These are phyloP conservation scores for Smittia aterrima DNA, from an alignment of 2,888 invertebrate species.

Conservation along the genomic window DNA sequence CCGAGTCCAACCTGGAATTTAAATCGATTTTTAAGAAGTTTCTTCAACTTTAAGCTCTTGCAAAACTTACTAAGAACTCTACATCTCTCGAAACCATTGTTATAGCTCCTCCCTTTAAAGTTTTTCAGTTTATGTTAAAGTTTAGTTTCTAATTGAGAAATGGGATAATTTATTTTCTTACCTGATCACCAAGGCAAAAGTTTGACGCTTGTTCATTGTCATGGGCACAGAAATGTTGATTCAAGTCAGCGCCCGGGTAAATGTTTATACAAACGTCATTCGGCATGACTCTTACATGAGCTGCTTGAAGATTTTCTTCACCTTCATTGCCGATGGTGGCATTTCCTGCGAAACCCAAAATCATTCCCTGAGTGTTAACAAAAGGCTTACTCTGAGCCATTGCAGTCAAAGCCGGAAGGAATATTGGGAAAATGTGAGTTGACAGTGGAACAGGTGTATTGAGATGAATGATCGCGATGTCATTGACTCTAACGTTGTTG, in stretches of 20 bases:
- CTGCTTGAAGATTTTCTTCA: conserved; percentile 11
- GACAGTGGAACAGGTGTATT: neutral
- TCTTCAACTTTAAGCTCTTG: neutral
- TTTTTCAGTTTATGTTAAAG: neutral
- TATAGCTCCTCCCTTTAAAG: conserved; percentile 23
- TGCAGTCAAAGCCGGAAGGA: neutral
- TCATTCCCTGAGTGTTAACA: conserved; percentile 19
- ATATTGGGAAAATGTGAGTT: neutral
- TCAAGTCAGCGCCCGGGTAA: neutral
- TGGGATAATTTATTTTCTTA: neutral
- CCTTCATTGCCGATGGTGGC: neutral
- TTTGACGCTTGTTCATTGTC: neutral
- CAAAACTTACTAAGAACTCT: conserved; percentile 30
- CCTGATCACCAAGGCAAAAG: conserved; percentile 36
- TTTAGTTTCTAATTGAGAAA: neutral
- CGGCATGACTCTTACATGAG: conserved; percentile 6
- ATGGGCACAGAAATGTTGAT: conserved; percentile 4
- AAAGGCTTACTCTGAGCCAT: neutral
- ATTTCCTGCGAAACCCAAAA: conserved; percentile 17
- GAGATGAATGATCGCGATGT: conserved; percentile 24
- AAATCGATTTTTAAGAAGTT: neutral
- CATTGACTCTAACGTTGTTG: conserved; percentile 4
- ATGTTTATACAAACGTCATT: neutral
- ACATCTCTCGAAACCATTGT: neutral
- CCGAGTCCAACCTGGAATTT: conserved; percentile 26